Conservation (phyloP, 2,888 invertebrate species). For the Chrysolina haemoptera region DNA sequence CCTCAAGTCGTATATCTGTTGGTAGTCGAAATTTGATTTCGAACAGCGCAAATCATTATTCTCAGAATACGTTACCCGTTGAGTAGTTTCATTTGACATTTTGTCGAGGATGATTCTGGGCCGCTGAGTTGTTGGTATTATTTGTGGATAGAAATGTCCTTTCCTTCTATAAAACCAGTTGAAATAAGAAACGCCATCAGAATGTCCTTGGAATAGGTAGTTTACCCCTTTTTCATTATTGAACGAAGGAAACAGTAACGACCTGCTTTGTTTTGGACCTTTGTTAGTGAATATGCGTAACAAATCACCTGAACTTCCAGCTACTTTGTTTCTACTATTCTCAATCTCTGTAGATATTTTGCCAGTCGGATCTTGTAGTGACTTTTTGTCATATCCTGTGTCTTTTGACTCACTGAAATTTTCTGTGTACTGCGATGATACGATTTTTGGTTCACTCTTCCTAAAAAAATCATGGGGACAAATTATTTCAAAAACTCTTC, state of each 20-base stretch:
- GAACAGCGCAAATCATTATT: not conserved
- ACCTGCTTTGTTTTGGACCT: not conserved
- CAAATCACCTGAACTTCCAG: not conserved
- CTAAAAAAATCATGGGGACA: not conserved
- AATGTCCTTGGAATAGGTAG: slow-evolving; percentile 23
- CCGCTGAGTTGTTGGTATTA: not conserved
- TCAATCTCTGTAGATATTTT: not conserved
- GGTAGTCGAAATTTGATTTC: not conserved
- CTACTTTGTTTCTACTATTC: too few species aligned
- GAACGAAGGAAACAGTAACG: not conserved
- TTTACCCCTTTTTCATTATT: slow-evolving; percentile 20
- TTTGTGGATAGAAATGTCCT: not conserved
- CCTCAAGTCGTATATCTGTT: slow-evolving; percentile 23
- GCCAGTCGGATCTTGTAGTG: not conserved
- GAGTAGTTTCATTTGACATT: not conserved
- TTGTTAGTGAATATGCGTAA: not conserved
- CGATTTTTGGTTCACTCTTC: not conserved
- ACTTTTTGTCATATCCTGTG: not conserved
- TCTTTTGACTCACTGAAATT: not conserved
- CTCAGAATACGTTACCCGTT: not conserved
- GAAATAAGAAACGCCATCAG: not conserved
- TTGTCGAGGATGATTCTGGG: not conserved
- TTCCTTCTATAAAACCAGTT: not conserved
- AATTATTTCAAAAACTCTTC: not conserved
- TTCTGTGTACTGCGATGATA: not conserved